Conservation (phyloP, 2,888 invertebrate genomes). For the Meandrusa payeni region DNA sequence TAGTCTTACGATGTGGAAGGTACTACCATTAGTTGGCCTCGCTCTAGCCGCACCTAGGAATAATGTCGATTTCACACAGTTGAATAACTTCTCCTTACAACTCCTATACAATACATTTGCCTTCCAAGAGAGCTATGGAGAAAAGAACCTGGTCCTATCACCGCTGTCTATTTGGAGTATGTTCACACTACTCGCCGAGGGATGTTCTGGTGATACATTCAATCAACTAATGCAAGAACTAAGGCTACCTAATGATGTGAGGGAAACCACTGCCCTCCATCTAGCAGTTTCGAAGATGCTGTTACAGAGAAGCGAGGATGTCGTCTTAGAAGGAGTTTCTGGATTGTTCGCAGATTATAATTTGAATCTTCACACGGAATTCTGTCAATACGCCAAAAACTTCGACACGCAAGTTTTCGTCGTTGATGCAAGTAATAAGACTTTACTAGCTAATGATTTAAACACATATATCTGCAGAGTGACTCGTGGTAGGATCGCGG, state of each 20-base stretch:
- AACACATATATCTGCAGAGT: conserved; percentile 84
- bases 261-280: conserved; percentile 58
- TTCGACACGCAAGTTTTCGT: conserved; percentile 79
- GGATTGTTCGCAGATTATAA: conserved; percentile 59
- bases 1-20: conserved; percentile 50
- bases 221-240: conserved; percentile 56
- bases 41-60: conserved; percentile 48
- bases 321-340: conserved; percentile 52
- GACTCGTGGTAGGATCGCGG: conserved; percentile 85
- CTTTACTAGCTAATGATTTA: conserved; percentile 77
- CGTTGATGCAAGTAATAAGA: conserved; percentile 77
- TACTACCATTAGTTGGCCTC: conserved; percentile 42
- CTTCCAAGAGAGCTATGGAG: conserved; percentile 59
- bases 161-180: conserved; percentile 70
- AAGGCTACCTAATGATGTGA: conserved; percentile 53
- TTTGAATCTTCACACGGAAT: conserved; percentile 58
- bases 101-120: conserved; percentile 61
- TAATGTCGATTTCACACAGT: conserved; percentile 45
- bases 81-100: conserved; percentile 61
- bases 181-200: conserved; percentile 65
- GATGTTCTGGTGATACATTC: conserved; percentile 64
- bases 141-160: conserved; percentile 58
- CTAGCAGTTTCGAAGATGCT: conserved; percentile 49
- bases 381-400: conserved; percentile 56
- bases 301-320: conserved; percentile 47